Percentiles rank a stretch among this genome's conserved stretches.
phyloP scores from a whole-genome alignment of 2,113 vertebrate species.

The Promerops cafer region DNA sequence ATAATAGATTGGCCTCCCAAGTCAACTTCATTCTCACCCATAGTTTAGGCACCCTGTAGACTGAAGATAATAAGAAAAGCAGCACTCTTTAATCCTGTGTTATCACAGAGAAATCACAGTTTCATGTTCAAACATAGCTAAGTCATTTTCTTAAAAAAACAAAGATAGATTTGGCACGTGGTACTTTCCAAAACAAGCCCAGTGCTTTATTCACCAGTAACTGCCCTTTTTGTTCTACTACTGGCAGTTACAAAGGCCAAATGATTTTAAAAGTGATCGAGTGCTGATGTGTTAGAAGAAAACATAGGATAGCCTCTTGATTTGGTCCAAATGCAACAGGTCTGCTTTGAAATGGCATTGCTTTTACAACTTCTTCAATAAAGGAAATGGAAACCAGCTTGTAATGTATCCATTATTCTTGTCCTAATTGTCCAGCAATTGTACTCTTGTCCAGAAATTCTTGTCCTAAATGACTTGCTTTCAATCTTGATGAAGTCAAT shows the following conservation, averaged over 20 bases:
- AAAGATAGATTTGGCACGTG: not conserved
- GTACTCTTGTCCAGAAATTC: not conserved
- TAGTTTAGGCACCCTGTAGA: conserved; percentile 5
- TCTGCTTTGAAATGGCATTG: not conserved
- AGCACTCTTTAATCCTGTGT: conserved; percentile 1
- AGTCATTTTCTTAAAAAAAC: conserved; percentile 9
- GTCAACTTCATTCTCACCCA: conserved; percentile 37
- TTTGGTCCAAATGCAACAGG: not conserved
- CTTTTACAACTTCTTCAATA: not conserved
- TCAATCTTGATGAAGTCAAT: not conserved
- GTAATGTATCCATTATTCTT: not conserved
- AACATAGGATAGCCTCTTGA: not conserved
- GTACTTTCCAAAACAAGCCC: not conserved
- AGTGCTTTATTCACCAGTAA: not conserved
- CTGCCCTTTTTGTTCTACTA: not conserved
- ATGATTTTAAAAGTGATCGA: not conserved
- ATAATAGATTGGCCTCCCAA: conserved; percentile 37
- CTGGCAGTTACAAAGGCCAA: not conserved
- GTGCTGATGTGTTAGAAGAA: not conserved
- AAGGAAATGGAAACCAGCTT: not conserved
- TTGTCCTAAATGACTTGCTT: not conserved
- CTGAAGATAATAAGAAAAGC: conserved; percentile 24
- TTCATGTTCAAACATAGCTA: not conserved
- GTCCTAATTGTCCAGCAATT: not conserved
- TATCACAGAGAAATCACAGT: not conserved